Percentiles rank a stretch among this genome's conserved stretches.
phyloP scores from a whole-genome alignment of 2,113 vertebrate genomes.

The Cheirogaleus medius region DNA sequence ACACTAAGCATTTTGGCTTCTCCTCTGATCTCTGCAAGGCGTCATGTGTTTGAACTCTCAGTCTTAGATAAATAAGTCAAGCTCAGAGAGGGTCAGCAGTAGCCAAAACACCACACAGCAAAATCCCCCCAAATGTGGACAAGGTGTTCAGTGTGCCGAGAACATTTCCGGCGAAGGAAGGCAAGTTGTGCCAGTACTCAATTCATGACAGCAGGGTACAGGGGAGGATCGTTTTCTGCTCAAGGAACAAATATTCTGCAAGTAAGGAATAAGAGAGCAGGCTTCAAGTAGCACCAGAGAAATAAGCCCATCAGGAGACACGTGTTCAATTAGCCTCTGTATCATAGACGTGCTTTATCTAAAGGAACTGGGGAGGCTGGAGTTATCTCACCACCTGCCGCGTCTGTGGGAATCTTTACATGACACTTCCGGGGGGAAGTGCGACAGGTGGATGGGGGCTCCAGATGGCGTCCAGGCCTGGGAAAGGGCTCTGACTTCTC shows the following conservation, averaged over 20 bases:
- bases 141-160: background rate
- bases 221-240: background rate
- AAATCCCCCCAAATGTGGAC: background rate
- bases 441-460: background rate
- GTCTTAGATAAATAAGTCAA: background rate
- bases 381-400: background rate
- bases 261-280: background rate
- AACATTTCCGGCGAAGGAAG: background rate
- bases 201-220: background rate
- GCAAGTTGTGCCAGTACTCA: background rate
- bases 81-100: background rate
- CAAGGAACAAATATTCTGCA: background rate
- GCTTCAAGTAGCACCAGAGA: constrained; percentile 37
- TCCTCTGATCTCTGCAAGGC: background rate
- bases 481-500: background rate
- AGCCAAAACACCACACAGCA: background rate
- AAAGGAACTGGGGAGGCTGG: background rate
- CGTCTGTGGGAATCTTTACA: background rate
- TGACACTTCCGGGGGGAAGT: background rate
- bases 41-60: background rate
- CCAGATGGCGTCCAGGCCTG: background rate
- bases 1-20: background rate
- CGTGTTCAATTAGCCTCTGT: constrained; percentile 60
- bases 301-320: constrained; percentile 67
- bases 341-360: constrained; percentile 31